These are phyloP conservation scores for Mesoligia furuncula DNA, from an alignment of 2,888 invertebrate species.

Conservation along the genomic window DNA sequence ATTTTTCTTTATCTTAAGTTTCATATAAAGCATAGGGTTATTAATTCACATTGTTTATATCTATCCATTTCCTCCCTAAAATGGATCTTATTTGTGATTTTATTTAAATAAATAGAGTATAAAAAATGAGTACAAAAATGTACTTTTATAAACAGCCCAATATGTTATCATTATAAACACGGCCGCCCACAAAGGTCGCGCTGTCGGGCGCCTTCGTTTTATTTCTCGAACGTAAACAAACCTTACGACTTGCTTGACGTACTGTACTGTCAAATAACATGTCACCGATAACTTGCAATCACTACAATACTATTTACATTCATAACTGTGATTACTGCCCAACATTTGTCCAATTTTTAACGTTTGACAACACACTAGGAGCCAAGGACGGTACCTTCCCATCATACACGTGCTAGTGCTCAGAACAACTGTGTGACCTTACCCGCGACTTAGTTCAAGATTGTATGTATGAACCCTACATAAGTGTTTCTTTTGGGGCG, in stretches of 20 bases:
- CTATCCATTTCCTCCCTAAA: background rate
- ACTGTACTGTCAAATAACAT: constrained; percentile 3
- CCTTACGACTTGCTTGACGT: constrained; percentile 5
- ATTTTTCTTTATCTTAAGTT: background rate
- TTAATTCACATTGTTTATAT: background rate
- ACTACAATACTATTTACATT: constrained; percentile 29
- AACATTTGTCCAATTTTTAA: background rate
- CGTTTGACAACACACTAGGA: background rate
- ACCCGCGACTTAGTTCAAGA: too few species aligned
- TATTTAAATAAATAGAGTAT: background rate
- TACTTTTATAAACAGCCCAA: background rate
- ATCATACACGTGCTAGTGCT: too few species aligned
- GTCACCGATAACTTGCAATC: constrained; percentile 8
- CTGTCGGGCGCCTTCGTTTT: background rate
- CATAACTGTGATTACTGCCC: background rate
- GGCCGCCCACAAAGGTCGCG: background rate
- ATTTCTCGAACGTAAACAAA: background rate
- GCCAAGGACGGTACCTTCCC: too few species aligned
- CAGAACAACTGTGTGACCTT: too few species aligned
- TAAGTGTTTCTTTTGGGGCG: too few species aligned
- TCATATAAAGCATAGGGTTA: background rate
- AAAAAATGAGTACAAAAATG: background rate
- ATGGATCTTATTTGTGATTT: background rate
- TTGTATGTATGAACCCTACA: too few species aligned
- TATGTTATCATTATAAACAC: constrained; percentile 10